phyloP scores from a whole-genome alignment of 2,888 invertebrate species.

The Cenopis cana region DNA sequence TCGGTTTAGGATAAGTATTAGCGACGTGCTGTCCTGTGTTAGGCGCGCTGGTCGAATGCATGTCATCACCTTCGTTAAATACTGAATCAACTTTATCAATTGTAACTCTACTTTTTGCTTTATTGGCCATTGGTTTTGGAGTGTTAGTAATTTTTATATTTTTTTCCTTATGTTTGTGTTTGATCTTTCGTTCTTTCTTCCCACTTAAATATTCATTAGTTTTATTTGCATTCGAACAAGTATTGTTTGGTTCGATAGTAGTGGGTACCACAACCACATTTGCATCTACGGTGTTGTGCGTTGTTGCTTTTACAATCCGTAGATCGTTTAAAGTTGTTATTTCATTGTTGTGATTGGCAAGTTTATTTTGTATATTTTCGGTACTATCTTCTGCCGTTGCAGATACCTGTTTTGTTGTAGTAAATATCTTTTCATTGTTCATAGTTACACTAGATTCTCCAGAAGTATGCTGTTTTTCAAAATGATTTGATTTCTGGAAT shows the following conservation, averaged over 20 bases:
- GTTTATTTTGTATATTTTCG: neutral
- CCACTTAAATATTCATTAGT: neutral
- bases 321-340: neutral
- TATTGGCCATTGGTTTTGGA: neutral
- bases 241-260: neutral
- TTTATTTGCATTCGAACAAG: neutral
- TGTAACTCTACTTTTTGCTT: neutral
- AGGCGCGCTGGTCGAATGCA: neutral
- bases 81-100: neutral
- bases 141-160: neutral
- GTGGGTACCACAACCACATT: neutral
- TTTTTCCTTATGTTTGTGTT: conserved; percentile 12
- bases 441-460: neutral
- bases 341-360: neutral
- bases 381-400: neutral
- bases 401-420: neutral
- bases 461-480: neutral
- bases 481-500: neutral
- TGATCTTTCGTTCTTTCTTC: neutral
- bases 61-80: conserved; percentile 6
- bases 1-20: neutral
- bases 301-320: neutral
- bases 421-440: neutral
- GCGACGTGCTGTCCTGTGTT: neutral
- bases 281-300: neutral